Base-by-base conservation (phyloP, 2,113 vertebrate species). In the Bufo gargarizans region DNA sequence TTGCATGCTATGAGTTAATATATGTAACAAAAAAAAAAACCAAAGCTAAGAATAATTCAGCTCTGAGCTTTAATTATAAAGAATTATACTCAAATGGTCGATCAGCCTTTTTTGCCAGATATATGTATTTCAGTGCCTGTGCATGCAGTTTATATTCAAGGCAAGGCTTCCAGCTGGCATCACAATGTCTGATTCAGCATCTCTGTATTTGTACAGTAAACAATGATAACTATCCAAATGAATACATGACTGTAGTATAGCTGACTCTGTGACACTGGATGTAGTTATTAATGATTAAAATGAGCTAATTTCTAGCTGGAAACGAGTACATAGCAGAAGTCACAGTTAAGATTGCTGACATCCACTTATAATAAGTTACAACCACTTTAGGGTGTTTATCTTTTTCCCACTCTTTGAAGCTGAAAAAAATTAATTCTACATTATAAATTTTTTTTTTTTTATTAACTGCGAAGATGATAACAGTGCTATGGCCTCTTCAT, bases 51-150 rank as follows among this genome's bases (percentile, higher is more conserved):
- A 84, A 77, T 88, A 77, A 84, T 84, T 55, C 47, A 77, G 45
- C 81, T 77, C 53, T 84, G 45, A 83, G 86, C 71, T 88, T 88
- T 88, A 88, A 88, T 88, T 84, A 88, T 65, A 88, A 88, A 19
- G 87, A 88, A 84, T 88, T 84, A 88, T 77, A 77, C 87, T 88
- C 87, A 80, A 79, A 79, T 53, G 72, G 63, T 82, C 86, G 84
- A 76, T 88, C 87, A 83, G 80, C 72, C 77, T 84, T 76, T 77
- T 80, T 77, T 74, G 56, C 80, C 56, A 4, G 49, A 63, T 82
- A 47, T 76, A 20, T 88, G 77, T 88, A 84, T 84, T 88, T 83
- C 58, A 67, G 69, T 53, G 47, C 80, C 77, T 56, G 55, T 84
- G 59, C n/a, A 50, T 83, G 87, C 77, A 49, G 80, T 88, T 74